Percentiles rank a stretch among this genome's conserved stretches.
These are phyloP conservation scores for Acanthurus leucopareius DNA, from an alignment of 2,797 vertebrate genomes.

Conservation along the genomic window DNA sequence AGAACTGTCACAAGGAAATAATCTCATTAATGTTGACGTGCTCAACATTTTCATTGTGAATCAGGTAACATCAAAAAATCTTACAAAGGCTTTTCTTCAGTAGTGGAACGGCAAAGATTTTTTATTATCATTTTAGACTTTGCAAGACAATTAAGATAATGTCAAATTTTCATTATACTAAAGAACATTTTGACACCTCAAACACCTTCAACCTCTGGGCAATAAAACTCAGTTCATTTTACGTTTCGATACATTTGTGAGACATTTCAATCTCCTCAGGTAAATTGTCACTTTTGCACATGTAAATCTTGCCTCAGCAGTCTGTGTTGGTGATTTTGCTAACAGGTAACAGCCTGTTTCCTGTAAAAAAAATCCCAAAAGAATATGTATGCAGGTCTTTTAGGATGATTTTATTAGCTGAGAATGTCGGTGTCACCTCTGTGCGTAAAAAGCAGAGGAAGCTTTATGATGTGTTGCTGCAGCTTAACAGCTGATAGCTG, in stretches of 20 bases:
- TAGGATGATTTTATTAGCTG: neutral
- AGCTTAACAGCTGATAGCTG: neutral
- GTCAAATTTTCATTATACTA: conserved; percentile 32
- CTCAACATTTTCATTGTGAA: conserved; percentile 32
- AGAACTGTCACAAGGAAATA: conserved; percentile 44
- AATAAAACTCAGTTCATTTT: conserved; percentile 48
- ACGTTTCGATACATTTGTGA: conserved; percentile 18
- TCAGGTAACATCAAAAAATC: conserved; percentile 24
- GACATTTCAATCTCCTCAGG: conserved; percentile 13
- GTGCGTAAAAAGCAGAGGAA: neutral
- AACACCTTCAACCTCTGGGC: conserved; percentile 27
- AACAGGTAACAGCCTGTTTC: conserved; percentile 14
- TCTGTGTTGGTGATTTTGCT: neutral
- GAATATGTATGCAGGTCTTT: neutral
- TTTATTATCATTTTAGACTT: conserved; percentile 41
- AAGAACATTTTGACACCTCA: conserved; percentile 37
- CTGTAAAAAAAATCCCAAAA: conserved; percentile 1
- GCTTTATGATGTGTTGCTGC: neutral
- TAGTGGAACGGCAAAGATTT: conserved; percentile 20
- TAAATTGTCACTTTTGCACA: conserved; percentile 12
- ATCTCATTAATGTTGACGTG: conserved; percentile 56
- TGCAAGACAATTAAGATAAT: conserved; percentile 22
- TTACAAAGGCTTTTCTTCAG: conserved; percentile 42
- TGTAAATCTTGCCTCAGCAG: conserved; percentile 8
- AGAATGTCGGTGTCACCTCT: neutral